Base-by-base conservation (phyloP, 2,113 vertebrate genomes). In the Riparia riparia region DNA sequence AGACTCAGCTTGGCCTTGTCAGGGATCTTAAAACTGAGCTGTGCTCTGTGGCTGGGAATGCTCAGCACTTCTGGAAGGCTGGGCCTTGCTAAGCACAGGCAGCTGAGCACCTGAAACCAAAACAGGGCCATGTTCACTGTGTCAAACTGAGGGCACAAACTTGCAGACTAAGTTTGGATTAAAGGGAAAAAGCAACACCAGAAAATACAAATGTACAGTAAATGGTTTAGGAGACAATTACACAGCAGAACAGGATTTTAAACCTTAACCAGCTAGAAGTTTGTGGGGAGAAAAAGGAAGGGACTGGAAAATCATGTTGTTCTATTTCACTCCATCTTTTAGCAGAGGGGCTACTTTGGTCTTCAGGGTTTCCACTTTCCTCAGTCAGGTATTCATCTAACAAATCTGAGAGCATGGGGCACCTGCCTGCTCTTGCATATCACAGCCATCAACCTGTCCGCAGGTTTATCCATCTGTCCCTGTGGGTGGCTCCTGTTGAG, bases 71-170 rank as follows among this genome's bases (percentile, higher is more conserved):
- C 60, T 53, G n/a, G 26, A 60, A 80, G 45, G 53, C 29, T 63
- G 26, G 44, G 41, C 37, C 58, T 45, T 49, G 81, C 26, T 60
- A 26, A 60, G 73, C 19, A 41, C 21, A 42, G 60, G n/a, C 77
- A 69, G 9, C 18, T 56, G 32, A 7, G 42, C 45, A 61, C 73
- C 50, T 70, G 63, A 70, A 53, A 57, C 15, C 49, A 41, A 56
- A 68, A 22, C 1, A 39, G 0, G 9, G 12, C 18, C 50, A 6
- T 2, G 44, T 63, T 82, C 4, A 1, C 1, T 1, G 8, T 29
- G 60, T 71, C 61, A 56, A 61, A 45, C 32, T 37, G 14, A 28
- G 19, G 72, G 39, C 56, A 74, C n/a, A 34, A 25, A 32, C 0
- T 0, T 16, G 16, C 22, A 26, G 20, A 13, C 5, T 20, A 13